Evolutionary conservation across 2,797 vertebrate species (phyloP), one percentile per base, ranked within the genome.

Genomic region (Cossypha dichroa): DNA sequence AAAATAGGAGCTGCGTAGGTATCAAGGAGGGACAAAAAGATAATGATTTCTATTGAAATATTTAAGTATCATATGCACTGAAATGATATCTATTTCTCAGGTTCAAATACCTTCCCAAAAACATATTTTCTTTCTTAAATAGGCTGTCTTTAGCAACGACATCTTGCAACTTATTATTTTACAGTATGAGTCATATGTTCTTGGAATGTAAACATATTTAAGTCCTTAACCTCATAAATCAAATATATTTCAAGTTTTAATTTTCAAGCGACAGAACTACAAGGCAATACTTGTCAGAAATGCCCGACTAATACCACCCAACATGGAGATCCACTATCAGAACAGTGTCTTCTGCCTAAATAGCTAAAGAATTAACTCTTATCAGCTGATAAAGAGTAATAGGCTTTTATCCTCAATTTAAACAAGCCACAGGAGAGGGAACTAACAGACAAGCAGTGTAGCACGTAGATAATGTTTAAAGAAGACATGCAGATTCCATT

Each of bases 331-430:
- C 6, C 45, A 60, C 34, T 41, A 91, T 33, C 56, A 92, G 80
- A 89, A 43, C 31, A 86, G 40, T n/a, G 52, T 45, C 49, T 85
- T 83, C 46, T 64, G 60, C 31, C 64, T 80, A 60, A 74, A 85
- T 20, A 89, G 45, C 78, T 75, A 19, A 82, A 80, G 81, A 94
- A 91, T 80, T 96, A 95, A 90, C 34, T 90, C 64, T 92, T 77
- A 95, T 58, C 78, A 85, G 51, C 33, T 78, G 84, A 88, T 80
- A 68, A 88, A 72, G 41, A 77, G 25, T 52, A 94, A 84, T 10
- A 73, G n/a, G 48, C n/a, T 89, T 92, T 93, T 91, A 92, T 68
- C 64, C 49, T 83, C 40, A 77, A 43, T 62, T 92, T 85, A 91
- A 95, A 92, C 86, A 93, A 89, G 31, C n/a, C 77, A 87, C 55